Evolutionary conservation across 1,140 invertebrate species (phyloP), one percentile per base, ranked within the genome.

Genomic region (Drosophila mayri): DNA sequence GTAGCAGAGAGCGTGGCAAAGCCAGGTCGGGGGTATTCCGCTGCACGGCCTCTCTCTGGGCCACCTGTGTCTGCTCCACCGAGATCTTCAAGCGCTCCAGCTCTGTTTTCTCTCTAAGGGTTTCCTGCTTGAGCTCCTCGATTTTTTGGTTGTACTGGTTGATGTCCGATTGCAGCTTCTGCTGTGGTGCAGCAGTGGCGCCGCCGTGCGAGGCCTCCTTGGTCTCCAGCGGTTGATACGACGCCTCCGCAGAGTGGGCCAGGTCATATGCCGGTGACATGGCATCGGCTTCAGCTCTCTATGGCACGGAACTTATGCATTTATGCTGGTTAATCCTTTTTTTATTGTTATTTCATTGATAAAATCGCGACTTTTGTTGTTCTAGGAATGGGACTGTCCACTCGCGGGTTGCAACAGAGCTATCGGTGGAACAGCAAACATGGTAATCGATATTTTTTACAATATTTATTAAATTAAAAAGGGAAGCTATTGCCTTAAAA

Each of bases 31-130:
- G 98, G 0, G 97, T 97, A 84, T 98, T 98, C 57, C 97, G 94
- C 76, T 97, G 95, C n/a, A 97, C 95, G 0, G 97, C 96, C 93
- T 99, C 98, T 30, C 96, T 94, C 87, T 98, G 97, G 2, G 97
- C 97, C 18, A 98, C 95, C 92, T 97, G 96, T 0, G 98, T 96
- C 92, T 96, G 94, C 91, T 97, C 96, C 2, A 99, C 95, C 22
- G 97, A 98, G 3, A 98, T 96, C 86, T 98, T 97, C 0, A 99
- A 93, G 74, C 97, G 94, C 78, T 98, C 97, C n/a, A 99, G 93
- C 84, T 99, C 98, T 16, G 96, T 97, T 76, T 98, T 96, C 74
- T 97, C 95, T 14, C 96, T 95, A n/a, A 95, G 91, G 49, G 98
- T 93, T 79, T 98, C 97, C 64, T 95, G 94, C 93, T 98, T 98